phyloP scores from a whole-genome alignment of 2,888 invertebrate species.

The Tanytarsus gracilentus region DNA sequence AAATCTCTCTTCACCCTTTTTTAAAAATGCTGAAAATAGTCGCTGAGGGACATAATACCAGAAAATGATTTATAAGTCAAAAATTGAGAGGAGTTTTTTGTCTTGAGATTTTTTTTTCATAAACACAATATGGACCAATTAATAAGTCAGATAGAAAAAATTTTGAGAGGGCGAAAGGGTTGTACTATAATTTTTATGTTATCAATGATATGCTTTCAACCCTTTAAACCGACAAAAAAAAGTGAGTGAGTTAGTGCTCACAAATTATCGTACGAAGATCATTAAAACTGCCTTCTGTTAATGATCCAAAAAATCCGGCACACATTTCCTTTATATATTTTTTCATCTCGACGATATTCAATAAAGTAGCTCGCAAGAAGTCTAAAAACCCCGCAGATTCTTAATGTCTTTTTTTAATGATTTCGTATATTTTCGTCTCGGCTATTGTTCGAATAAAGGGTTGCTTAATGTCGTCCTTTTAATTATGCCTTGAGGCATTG shows the following conservation, averaged over 20 bases:
- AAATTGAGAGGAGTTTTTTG: conserved; percentile 11
- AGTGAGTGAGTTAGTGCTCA: background rate
- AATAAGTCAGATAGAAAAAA: conserved; percentile 8
- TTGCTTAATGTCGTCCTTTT: too few relatives aligned
- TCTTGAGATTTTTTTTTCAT: conserved; percentile 1
- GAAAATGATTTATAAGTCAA: conserved; percentile 24
- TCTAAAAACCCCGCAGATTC: too few relatives aligned
- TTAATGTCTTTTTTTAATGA: too few relatives aligned
- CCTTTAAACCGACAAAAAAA: too few relatives aligned
- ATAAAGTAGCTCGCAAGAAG: too few relatives aligned
- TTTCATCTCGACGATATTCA: too few relatives aligned
- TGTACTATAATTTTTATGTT: background rate
- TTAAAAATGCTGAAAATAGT: background rate
- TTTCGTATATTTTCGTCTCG: too few relatives aligned
- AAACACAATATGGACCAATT: conserved; percentile 27
- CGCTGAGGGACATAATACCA: too few relatives aligned
- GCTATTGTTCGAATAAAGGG: too few relatives aligned
- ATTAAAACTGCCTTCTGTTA: conserved; percentile 20
- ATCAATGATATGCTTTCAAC: conserved; percentile 15
- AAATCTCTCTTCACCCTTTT: conserved; percentile 12
- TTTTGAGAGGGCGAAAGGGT: background rate
- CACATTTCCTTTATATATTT: too few relatives aligned
- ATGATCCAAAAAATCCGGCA: conserved; percentile 22
- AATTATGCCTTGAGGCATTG: too few relatives aligned
- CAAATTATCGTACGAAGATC: conserved; percentile 13